A percentile compares a stretch with the other conserved stretches of the same genome.
Conservation (phyloP, 2,797 vertebrate genomes). For the Scyliorhinus canicula region DNA sequence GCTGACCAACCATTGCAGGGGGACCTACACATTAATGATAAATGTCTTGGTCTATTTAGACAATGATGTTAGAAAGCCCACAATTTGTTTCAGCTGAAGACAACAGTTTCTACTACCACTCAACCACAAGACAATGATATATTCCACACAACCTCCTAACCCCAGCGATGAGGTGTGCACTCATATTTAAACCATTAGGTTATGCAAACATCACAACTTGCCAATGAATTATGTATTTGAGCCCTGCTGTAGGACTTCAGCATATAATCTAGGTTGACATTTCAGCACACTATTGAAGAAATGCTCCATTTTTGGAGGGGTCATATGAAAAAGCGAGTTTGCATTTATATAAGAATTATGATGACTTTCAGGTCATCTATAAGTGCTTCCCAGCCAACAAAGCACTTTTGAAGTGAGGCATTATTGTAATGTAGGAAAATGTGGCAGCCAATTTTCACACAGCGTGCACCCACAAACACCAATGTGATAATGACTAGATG, state of each 20-base stretch:
- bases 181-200: not conserved
- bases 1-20: not conserved
- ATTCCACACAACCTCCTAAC: not conserved
- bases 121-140: not conserved
- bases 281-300: not conserved
- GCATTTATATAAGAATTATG: not conserved
- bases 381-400: not conserved
- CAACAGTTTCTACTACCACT: not conserved
- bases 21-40: not conserved
- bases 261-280: not conserved
- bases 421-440: not conserved
- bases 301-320: not conserved
- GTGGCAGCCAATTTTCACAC: not conserved
- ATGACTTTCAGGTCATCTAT: not conserved
- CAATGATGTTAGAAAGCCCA: not conserved
- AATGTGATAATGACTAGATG: not conserved
- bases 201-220: not conserved
- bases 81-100: not conserved
- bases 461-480: not conserved
- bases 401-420: not conserved
- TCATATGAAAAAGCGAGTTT: not conserved
- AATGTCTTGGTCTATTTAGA: not conserved
- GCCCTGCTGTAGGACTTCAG: not conserved
- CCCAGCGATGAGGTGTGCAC: not conserved
- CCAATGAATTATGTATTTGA: not conserved